phyloP scores from a whole-genome alignment of 1,140 invertebrate genomes.

The Portunus trituberculatus region DNA sequence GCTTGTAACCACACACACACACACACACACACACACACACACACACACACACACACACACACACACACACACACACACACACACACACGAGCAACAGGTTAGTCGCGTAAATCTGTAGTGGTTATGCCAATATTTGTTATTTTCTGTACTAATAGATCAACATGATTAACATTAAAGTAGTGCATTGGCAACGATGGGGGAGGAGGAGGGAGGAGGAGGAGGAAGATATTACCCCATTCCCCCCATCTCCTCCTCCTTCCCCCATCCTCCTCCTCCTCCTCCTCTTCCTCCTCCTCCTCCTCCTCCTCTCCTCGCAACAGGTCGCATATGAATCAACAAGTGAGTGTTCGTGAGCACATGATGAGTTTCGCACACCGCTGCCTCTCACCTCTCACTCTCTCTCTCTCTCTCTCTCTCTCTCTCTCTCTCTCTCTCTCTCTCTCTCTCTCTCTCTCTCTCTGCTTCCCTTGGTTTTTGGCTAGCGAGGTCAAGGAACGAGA shows the following conservation, averaged over 20 bases:
- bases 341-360: neutral
- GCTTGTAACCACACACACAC: conserved; percentile 14
- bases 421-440: neutral
- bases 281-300: conserved; percentile 11
- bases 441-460: neutral
- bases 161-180: neutral
- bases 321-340: conserved; percentile 8
- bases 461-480: neutral
- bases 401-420: neutral
- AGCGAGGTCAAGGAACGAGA: too few relatives aligned
- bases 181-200: neutral
- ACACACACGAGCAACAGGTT: conserved; percentile 25
- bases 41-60: conserved; percentile 59
- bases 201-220: neutral
- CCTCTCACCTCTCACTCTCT: neutral
- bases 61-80: conserved; percentile 48
- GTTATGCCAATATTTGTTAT: neutral
- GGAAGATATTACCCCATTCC: too few relatives aligned
- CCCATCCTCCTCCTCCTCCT: conserved; percentile 3
- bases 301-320: neutral
- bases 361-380: neutral
- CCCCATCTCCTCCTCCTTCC: neutral
- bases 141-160: conserved; percentile 14
- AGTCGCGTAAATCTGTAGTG: neutral
- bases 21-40: conserved; percentile 53